Base-by-base conservation (phyloP, 2,113 vertebrate species). In the Nansenia antarctica region DNA sequence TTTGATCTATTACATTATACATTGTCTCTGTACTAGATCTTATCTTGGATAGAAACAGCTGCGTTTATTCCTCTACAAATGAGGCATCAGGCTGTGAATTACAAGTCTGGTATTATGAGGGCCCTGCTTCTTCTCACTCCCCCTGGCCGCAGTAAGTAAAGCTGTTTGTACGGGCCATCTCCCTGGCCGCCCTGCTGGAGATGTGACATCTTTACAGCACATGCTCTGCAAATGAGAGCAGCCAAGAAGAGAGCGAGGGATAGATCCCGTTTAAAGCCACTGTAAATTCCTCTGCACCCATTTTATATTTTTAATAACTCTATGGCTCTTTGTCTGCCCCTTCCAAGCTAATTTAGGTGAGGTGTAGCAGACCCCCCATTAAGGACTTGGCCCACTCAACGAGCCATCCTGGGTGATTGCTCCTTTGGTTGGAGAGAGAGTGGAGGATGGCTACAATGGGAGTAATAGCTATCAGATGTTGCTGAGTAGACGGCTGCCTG, bases 381-480 rank as follows among this genome's bases (percentile, higher is more conserved):
- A 90, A 73, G 73, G 86, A 90, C 91, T 92, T 82, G 89, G 49
- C 91, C 91, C 84, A 90, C 91, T 92, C 65, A 80, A 68, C 79
- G 89, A 93, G 91, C 90, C 88, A 91, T 90, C 81, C 88, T 77
- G 83, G 32, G 20, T 86, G 89, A 94, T 92, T 90, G 91, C 90
- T 87, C 90, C 92, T 90, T 89, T 88, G 88, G 89, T 92, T 87
- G 90, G 91, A 93, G 89, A 64, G 42, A 26, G 35, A 31, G 70
- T 82, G 82, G 83, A 71, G 89, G 92, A 92, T 94, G 85, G 90
- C 92, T 91, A 88, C 87, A 90, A 85, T 89, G 85, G 73, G 84
- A 88, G 85, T 94, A 96, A 95, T 94, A 92, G 93, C 89, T 91
- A 87, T 94, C 94, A 95, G 92, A 94, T 95, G 94, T 92, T 81